Conservation (phyloP, 2,888 invertebrate genomes). For the Eupeodes latifasciatus region DNA sequence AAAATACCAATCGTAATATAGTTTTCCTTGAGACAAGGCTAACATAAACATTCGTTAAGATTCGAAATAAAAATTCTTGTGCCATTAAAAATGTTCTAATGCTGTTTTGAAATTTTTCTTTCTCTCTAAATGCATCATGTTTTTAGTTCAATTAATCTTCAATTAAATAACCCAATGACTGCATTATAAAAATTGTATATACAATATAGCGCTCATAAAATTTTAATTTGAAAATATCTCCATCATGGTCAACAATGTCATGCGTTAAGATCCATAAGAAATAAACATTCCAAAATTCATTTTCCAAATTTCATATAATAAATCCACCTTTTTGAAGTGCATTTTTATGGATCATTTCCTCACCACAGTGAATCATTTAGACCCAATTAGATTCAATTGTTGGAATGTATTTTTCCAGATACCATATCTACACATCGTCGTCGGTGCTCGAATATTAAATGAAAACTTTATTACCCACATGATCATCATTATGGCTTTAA, state of each 20-base stretch:
- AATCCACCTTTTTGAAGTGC: constrained; percentile 49
- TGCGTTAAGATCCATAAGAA: not conserved
- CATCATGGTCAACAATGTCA: not conserved
- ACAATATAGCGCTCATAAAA: no score
- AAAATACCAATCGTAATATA: no score
- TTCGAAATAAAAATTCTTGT: not conserved
- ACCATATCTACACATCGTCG: no score
- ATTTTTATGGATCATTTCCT: constrained; percentile 26
- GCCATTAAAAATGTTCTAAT: no score
- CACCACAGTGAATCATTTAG: constrained; percentile 63
- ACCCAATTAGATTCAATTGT: constrained; percentile 73
- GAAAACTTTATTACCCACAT: constrained; percentile 46
- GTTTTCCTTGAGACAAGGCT: no score
- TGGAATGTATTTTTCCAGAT: constrained; percentile 15
- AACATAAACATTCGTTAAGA: no score
- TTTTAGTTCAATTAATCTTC: not conserved
- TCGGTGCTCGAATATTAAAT: not conserved
- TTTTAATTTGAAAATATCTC: not conserved
- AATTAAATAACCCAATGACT: not conserved
- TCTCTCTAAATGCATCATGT: not conserved
- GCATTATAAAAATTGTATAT: not conserved
- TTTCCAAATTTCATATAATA: not conserved
- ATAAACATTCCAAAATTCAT: not conserved
- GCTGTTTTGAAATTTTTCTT: no score
- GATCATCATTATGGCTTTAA: constrained; percentile 26